These are phyloP conservation scores for Actinia tenebrosa DNA, from an alignment of 64 coral and sea anemone genomes.

Conservation along the genomic window DNA sequence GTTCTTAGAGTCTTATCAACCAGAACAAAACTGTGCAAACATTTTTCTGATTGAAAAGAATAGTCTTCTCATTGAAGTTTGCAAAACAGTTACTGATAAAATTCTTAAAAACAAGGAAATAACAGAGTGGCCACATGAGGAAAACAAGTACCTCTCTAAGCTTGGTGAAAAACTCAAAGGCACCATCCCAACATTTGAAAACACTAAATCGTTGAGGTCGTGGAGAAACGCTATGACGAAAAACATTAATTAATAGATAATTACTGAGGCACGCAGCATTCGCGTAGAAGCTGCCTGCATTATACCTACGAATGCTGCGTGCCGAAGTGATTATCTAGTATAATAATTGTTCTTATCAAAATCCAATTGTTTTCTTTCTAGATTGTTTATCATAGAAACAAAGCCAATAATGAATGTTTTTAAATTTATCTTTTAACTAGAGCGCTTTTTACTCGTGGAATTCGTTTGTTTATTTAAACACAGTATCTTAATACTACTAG, in stretches of 20 bases:
- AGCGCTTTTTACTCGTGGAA: too few species aligned
- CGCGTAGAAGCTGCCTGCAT: too few species aligned
- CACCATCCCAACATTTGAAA: slow-evolving; percentile 25
- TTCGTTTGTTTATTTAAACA: too few species aligned
- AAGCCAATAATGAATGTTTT: too few species aligned
- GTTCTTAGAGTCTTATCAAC: slow-evolving; percentile 28
- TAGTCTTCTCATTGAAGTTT: slow-evolving; percentile 23
- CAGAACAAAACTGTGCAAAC: slow-evolving; percentile 26
- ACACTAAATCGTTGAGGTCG: slow-evolving; percentile 9
- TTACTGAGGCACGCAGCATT: too few species aligned
- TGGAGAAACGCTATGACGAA: slow-evolving; percentile 27
- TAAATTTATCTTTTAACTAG: too few species aligned
- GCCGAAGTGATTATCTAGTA: too few species aligned
- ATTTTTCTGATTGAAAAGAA: slow-evolving; percentile 26
- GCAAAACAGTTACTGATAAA: slow-evolving; percentile 28
- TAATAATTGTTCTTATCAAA: too few species aligned
- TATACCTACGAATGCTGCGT: too few species aligned
- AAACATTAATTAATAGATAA: neutral
- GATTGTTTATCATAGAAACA: too few species aligned
- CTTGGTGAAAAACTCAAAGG: slow-evolving; percentile 20
- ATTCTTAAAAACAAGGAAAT: slow-evolving; percentile 15
- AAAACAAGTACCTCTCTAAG: slow-evolving; percentile 15
- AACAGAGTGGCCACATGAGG: slow-evolving; percentile 27
- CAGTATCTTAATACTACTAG: too few species aligned
- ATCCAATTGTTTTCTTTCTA: too few species aligned